Base-by-base conservation (phyloP, 2,888 invertebrate species). In the Torymus texanus region DNA sequence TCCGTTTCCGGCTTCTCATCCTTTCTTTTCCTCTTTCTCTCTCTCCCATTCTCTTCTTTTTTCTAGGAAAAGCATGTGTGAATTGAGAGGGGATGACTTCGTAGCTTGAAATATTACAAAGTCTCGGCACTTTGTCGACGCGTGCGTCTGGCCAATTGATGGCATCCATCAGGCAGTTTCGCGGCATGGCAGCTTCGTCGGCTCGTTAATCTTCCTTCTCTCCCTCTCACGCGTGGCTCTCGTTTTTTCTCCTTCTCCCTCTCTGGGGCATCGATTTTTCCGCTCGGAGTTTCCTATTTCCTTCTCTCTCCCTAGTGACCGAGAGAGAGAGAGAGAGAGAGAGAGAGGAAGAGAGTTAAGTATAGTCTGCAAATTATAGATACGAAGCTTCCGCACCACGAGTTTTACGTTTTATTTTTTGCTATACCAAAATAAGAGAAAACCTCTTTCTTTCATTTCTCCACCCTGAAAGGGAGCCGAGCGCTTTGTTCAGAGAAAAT, bases 111-210 rank as follows among this genome's bases (percentile, higher is more conserved):
- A 77, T 65, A 77, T 77, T 65, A 63, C 24, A 53, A 77, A 77
- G 41, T 53, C 50, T 18, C 4, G 58, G 82, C 80, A 80, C 82
- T 84, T 84, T 84, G 81, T 83, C 77, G 72, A 55, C 56, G 16
- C 10, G 53, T 4, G 16, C 29, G 75, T 68, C 72, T 75, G 80
- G 76, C 81, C 83, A 81, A 84, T 85, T 82, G 82, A 84, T 79
- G 70, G 70, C 68, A 82, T 81, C 79, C 68, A 83, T 82, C 82
- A 79, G 74, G 56, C 63, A 59, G 74, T 66, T 66, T 67, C 29
- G 41, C 55, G n/a, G 21, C 21, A 2, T 29, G 24, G 21, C n/a
- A 2, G 21, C 53, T 24, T 21, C 62, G 63, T 41, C 63, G 59
- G 16, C 56, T 66, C 62, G 66, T 83, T 80, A 70, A 70, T 70